phyloP scores from a whole-genome alignment of 64 coral and sea anemone genomes.

The Actinia tenebrosa region DNA sequence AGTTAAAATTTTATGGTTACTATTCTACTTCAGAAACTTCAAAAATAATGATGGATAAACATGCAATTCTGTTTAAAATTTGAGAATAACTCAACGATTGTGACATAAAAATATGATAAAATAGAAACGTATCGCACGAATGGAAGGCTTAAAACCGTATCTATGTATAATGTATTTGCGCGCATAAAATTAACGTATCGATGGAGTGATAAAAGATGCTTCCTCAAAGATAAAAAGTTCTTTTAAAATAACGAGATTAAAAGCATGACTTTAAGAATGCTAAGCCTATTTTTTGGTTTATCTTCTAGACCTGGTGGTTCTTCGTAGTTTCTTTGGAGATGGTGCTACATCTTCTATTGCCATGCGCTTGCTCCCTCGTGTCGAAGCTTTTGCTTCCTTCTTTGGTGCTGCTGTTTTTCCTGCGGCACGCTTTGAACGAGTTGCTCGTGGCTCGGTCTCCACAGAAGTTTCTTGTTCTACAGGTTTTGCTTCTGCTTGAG shows the following conservation, averaged over 20 bases:
- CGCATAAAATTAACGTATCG: background rate
- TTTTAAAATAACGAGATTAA: background rate
- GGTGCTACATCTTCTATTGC: background rate
- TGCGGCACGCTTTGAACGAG: background rate
- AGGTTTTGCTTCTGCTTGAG: background rate
- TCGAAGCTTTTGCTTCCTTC: background rate
- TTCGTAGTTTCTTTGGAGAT: constrained; percentile 10
- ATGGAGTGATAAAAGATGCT: background rate
- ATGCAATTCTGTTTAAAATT: no score
- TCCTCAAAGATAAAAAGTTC: background rate
- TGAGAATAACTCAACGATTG: background rate
- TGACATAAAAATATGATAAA: background rate
- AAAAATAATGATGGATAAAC: background rate
- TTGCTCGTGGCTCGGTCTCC: background rate
- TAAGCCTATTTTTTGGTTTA: background rate
- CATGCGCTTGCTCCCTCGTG: background rate
- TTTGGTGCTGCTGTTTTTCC: background rate
- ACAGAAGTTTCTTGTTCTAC: background rate
- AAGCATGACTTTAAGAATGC: background rate
- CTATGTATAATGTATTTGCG: background rate
- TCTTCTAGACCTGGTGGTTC: constrained; percentile 7
- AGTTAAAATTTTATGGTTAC: background rate
- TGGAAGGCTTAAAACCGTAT: background rate
- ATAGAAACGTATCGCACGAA: background rate
- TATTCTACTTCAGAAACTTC: background rate